A percentile compares a stretch with the other conserved stretches of the same genome.
Conservation (phyloP, 2,113 vertebrate genomes). For the Perca fluviatilis region DNA sequence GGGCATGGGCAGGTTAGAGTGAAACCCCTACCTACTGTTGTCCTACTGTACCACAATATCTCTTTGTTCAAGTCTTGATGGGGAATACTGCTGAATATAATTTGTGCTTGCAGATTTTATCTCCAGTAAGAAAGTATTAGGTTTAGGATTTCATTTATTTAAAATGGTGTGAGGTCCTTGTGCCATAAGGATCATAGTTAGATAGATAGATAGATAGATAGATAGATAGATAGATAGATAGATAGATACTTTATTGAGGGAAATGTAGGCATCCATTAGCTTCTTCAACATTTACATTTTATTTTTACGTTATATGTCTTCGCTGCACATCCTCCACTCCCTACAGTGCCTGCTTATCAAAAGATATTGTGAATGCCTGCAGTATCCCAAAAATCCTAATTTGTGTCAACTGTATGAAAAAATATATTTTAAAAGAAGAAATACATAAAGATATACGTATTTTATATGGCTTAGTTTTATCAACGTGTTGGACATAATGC, state of each 20-base stretch:
- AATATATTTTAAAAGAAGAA: background rate
- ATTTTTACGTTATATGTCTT: background rate
- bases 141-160: background rate
- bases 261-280: too few relatives aligned
- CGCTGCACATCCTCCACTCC: constrained; percentile 2
- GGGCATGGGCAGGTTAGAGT: background rate
- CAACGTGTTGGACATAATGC: background rate
- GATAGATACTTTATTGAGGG: too few relatives aligned
- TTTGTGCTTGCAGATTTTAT: background rate
- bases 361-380: constrained; percentile 22
- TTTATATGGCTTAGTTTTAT: background rate
- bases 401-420: background rate
- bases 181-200: background rate
- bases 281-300: too few relatives aligned
- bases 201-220: too few relatives aligned
- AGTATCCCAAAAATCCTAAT: constrained; percentile 9
- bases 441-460: background rate
- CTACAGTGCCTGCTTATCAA: background rate
- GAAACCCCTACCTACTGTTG: constrained; percentile 18
- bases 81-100: too few relatives aligned
- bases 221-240: too few relatives aligned
- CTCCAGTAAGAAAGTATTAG: background rate
- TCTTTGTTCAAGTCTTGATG: background rate
- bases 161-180: background rate
- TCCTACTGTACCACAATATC: background rate